Conservation (phyloP, 30 jellyfish, hydroid and myxozoan species). For the Hydra vulgaris region DNA sequence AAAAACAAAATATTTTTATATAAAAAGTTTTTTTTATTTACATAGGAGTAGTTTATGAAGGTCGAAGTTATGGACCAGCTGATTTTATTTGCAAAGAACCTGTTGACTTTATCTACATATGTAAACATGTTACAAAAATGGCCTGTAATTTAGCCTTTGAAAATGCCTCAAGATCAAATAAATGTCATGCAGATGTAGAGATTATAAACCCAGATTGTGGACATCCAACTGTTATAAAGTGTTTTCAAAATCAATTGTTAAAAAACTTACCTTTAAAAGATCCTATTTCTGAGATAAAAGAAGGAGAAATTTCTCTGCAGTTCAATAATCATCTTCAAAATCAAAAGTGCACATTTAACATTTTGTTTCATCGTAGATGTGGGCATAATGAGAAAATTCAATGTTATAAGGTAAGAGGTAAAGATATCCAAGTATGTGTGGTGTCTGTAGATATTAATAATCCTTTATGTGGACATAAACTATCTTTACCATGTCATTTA, state of each 20-base stretch:
- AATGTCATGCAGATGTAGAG: background rate
- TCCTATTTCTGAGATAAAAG: background rate
- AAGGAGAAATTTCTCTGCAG: background rate
- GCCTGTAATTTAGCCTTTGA: constrained; percentile 7
- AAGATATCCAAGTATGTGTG: background rate
- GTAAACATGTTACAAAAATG: constrained; percentile 11
- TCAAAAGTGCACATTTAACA: background rate
- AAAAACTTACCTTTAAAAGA: background rate
- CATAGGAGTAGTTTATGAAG: constrained; percentile 7
- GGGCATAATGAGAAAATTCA: constrained; percentile 5
- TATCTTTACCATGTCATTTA: background rate
- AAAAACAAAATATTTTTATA: too few relatives aligned
- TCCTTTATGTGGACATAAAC: background rate
- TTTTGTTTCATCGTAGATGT: constrained; percentile 1
- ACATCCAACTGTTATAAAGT: background rate
- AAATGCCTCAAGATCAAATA: background rate
- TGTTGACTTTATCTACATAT: constrained; percentile 6
- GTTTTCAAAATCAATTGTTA: constrained; percentile 10
- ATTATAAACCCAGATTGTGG: constrained; percentile 16
- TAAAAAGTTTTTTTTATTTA: too few relatives aligned
- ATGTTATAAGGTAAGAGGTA: background rate
- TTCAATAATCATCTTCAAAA: background rate
- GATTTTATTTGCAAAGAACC: constrained; percentile 9
- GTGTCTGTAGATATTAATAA: background rate
- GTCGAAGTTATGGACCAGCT: constrained; percentile 15